These are phyloP conservation scores for Subanguina moxae DNA, from an alignment of 1,140 invertebrate genomes.

Conservation along the genomic window DNA sequence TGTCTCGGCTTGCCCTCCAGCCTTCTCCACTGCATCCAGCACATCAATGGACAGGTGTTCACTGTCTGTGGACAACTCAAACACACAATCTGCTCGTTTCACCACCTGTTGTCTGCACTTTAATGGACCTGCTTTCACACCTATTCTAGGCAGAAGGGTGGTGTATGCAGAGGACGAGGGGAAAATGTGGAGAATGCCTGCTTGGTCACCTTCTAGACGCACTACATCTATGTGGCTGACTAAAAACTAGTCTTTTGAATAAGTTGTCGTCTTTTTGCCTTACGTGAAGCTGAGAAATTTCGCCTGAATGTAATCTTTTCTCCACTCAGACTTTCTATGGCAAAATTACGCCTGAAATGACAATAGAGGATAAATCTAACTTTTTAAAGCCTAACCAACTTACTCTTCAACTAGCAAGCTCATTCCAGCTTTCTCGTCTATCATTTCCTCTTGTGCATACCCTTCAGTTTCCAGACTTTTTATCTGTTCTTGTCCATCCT, in stretches of 20 bases:
- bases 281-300: neutral
- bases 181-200: conserved; percentile 4
- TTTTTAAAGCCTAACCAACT: no score
- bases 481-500: no score
- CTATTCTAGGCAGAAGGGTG: neutral
- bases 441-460: no score
- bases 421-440: no score
- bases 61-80: neutral
- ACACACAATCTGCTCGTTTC: neutral
- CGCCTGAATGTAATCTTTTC: neutral
- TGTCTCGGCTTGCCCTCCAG: neutral
- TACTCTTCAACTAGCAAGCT: no score
- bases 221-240: neutral
- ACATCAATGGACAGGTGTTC: neutral
- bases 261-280: no score
- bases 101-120: conserved; percentile 5
- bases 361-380: no score
- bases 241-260: neutral
- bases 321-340: neutral
- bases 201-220: neutral
- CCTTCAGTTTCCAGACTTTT: no score
- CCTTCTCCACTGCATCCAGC: neutral
- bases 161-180: neutral
- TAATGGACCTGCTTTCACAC: neutral
- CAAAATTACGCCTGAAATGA: neutral